Evolutionary conservation across 2,113 vertebrate species (phyloP).

Genomic region (Embiotoca jacksoni): DNA sequence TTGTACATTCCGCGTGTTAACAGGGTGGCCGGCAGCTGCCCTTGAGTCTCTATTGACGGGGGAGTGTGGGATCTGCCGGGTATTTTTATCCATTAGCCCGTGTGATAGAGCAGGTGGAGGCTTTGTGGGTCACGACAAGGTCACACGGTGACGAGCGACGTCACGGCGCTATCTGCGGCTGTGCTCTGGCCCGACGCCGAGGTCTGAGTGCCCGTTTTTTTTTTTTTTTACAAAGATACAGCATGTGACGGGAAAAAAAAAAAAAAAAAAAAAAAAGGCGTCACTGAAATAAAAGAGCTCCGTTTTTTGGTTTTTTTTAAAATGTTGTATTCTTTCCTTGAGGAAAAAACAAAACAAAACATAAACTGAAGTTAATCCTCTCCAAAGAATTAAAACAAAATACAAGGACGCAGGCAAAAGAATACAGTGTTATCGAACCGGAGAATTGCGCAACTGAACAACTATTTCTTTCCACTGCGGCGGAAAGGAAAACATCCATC

Average conservation of each 20-base stretch:
- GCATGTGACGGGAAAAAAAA: background rate
- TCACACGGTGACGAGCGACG: slow-evolving; percentile 60
- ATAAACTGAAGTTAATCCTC: slow-evolving; percentile 2
- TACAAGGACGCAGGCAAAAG: too few species aligned
- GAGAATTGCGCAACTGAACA: background rate
- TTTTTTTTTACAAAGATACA: slow-evolving; percentile 22
- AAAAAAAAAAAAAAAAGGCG: slow-evolving; percentile 9
- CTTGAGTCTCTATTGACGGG: slow-evolving; percentile 81
- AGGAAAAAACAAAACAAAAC: background rate
- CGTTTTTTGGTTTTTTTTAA: background rate
- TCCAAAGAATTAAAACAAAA: background rate
- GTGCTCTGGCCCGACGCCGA: slow-evolving; percentile 17
- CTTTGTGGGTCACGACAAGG: slow-evolving; percentile 79
- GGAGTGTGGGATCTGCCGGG: slow-evolving; percentile 74
- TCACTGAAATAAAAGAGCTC: background rate
- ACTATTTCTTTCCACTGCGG: background rate
- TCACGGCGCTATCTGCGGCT: slow-evolving; percentile 37
- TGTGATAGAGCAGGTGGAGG: slow-evolving; percentile 81
- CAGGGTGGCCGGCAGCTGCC: slow-evolving; percentile 73
- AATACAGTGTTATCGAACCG: too few species aligned
- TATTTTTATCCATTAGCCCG: slow-evolving; percentile 82
- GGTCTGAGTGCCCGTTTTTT: slow-evolving; percentile 13
- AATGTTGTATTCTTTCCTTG: background rate
- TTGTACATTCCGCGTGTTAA: slow-evolving; percentile 73
- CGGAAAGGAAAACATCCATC: background rate